Conservation (phyloP, 2,797 vertebrate genomes). For the Centroberyx gerrardi region DNA sequence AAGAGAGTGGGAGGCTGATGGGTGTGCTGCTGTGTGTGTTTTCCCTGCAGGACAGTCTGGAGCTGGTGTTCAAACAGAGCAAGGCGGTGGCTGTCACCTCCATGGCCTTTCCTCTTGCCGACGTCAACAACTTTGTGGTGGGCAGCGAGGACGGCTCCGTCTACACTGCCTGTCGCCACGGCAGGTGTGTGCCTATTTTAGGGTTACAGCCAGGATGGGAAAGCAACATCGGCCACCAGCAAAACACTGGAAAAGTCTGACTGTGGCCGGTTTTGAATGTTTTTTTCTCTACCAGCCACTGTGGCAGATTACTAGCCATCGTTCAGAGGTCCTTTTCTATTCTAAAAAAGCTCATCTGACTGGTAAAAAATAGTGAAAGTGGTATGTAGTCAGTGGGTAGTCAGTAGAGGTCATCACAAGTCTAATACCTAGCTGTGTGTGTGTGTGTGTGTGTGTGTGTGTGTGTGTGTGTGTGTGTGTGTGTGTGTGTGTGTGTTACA, state of each 20-base stretch:
- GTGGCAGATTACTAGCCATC: too few species aligned
- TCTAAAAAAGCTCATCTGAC: too few species aligned
- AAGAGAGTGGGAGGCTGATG: conserved; percentile 11
- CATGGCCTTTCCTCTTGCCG: conserved; percentile 97
- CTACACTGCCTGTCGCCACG: conserved; percentile 98
- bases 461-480: conserved; percentile 14
- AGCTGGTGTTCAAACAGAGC: conserved; percentile 97
- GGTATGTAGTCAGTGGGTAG: neutral
- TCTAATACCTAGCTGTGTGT: too few species aligned
- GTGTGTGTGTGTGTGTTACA: conserved; percentile 73
- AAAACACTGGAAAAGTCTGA: too few species aligned
- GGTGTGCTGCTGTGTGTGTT: conserved; percentile 19
- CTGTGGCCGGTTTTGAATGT: too few species aligned
- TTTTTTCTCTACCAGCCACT: too few species aligned
- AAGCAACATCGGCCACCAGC: neutral
- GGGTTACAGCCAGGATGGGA: neutral
- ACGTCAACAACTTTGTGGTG: conserved; percentile 99
- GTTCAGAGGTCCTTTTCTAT: too few species aligned
- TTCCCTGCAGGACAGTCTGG: conserved; percentile 93
- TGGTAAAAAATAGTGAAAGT: too few species aligned
- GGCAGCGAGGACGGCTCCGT: conserved; percentile 98
- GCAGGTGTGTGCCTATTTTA: conserved; percentile 85
- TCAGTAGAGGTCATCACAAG: neutral
- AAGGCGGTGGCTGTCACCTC: conserved; percentile 98
- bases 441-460: conserved; percentile 26